Evolutionary conservation across 2,113 vertebrate genomes (phyloP), one percentile per base, ranked within the genome.

Genomic region (Thalassarche chlororhynchos): DNA sequence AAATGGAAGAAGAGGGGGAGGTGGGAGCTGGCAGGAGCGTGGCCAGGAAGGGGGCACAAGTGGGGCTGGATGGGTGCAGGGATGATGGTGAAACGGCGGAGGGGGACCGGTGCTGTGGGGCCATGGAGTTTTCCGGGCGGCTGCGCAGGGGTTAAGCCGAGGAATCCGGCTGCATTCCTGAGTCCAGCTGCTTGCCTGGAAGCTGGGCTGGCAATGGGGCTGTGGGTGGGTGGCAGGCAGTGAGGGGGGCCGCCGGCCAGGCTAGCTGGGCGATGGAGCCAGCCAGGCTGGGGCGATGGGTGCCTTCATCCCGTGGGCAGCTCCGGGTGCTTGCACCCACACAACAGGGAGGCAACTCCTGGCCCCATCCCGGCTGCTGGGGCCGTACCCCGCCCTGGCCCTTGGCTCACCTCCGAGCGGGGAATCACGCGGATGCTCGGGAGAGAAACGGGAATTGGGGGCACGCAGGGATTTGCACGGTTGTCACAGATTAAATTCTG

Each of bases 121-220:
- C 61, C 5, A 28, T 17, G 36, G 26, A 0, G 71, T 68, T 91
- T 81, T 80, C 49, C 1, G 11, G 54, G 54, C 36, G 71, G 95
- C 29, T 9, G 72, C 54, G 89, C 91, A 97, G 91, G 96, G 96
- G 96, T 96, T 97, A 97, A 97, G 58, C 44, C 3, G 10, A 97
- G 92, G 96, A 97, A 96, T 97, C 91, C 86, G 68, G 26, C 95
- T 90, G 93, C 96, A 96, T 97, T 97, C 96, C 96, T 97, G 96
- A 96, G 95, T 90, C 94, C 96, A 96, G 96, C 96, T 97, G 96
- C 96, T 97, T 96, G 95, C 95, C 95, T 97, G 96, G 96, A 96
- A 97, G 96, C 96, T 93, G 96, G 95, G 95, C 96, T 96, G 96
- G 95, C 90, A 72, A 88, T 6, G 34, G 92, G 90, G 93, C 88